Evolutionary conservation across 1,140 invertebrate species (phyloP), one percentile per base, ranked within the genome.

Genomic region (Brachionus calyciflorus): DNA sequence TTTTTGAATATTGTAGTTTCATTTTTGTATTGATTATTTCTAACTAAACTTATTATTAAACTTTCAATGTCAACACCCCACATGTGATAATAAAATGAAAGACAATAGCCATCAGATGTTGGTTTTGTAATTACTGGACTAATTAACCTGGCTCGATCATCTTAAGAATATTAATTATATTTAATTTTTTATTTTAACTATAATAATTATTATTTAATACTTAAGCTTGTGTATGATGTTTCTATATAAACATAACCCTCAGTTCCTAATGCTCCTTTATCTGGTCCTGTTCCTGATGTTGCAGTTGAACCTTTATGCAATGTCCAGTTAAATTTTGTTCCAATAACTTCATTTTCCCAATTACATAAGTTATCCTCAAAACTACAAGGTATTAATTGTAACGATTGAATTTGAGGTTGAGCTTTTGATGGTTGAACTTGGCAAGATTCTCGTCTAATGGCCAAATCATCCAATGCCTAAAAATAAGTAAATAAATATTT

Each of bases 361-460:
- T 14, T n/a, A 40, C 73, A 76, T 1, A 57, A 9, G 21, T 14
- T 24, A 5, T 60, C 17, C 81, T 91, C 90, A 79, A 91, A 91
- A 81, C 91, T 88, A 78, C 90, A 91, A 6, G 46, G 60, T 28
- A 55, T 73, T 17, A 49, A 14, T 14, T 78, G 63, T 55, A 12
- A 37, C 10, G 73, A n/a, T 57, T 55, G 49, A 30, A 55, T 19
- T 40, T 55, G 49, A 40, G 73, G 73, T 5, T 17, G 14, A 57
- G 73, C 73, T 14, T 44, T 26, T 7, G 24, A 14, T 24, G 73
- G 73, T 19, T 76, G 73, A 14, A 60, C 24, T 57, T 41, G 37
- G 41, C 73, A 76, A 10, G 73, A 30, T 46, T 76, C 73, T 1
- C 12, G 3, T 55, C n/a, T 46, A 7, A 76, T 55, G 1, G 30